Base-by-base conservation (phyloP, 2,888 invertebrate genomes). In the Tetragonisca angustula region DNA sequence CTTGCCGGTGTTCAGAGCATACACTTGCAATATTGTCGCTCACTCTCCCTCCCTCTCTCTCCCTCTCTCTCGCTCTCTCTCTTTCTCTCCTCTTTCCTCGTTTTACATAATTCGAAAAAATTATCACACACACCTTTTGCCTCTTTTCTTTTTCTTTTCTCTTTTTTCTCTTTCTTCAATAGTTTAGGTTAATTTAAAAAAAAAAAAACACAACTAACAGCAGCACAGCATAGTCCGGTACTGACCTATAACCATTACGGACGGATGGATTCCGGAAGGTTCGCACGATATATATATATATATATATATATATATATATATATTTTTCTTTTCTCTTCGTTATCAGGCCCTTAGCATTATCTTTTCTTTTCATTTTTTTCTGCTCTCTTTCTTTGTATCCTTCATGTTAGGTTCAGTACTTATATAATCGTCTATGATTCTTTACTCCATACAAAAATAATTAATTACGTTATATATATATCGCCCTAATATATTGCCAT, bases 161-260 rank as follows among this genome's bases (percentile, higher is more conserved):
- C 9, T 43, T 43, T 43, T 43, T 36, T 36, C 9, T 36, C 36
- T 36, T 36, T 36, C 36, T 36, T 36, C 9, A 83, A 80, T 88
- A 89, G 77, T 88, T 89, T 90, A 90, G 90, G 77, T 87, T 91
- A 88, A 88, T 89, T 88, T 80, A 86, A 36, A 36, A 36, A 36
- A 86, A 36, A 36, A 36, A 36, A 32, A 90, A 90, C 90, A 85
- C 92, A 92, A 92, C 91, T 91, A 92, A 93, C 93, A 94, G 94
- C 94, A 92, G 94, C 93, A 94, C 93, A 94, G 92, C 92, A 93
- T 94, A 94, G 94, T 94, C 94, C 93, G 92, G 94, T 94, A 94
- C 94, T 94, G 94, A 94, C 94, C 94, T 94, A 94, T 94, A 94
- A 94, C 92, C 93, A 94, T 92, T 93, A 94, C 94, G 93, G 94